phyloP scores from a whole-genome alignment of 2,113 vertebrate species.

The Malurus alboscapulatus region DNA sequence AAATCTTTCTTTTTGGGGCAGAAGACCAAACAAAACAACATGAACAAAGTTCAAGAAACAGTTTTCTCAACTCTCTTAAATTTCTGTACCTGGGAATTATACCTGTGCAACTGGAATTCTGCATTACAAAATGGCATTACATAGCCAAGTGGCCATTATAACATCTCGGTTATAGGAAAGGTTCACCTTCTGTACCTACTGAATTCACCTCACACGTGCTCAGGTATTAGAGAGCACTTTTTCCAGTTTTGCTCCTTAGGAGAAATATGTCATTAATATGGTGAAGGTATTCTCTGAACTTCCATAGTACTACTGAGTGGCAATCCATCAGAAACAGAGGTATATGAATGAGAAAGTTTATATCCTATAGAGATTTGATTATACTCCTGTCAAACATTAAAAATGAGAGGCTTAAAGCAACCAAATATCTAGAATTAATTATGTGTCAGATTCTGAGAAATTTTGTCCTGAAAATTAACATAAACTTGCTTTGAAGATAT shows the following conservation, averaged over 20 bases:
- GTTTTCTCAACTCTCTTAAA: not conserved
- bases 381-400: not conserved
- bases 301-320: not conserved
- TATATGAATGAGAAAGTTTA: not conserved
- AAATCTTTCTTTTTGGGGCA: not conserved
- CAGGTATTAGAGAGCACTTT: not conserved
- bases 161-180: not conserved
- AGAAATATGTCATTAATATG: not conserved
- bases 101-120: not conserved
- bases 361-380: not conserved
- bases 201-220: not conserved
- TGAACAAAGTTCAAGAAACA: not conserved
- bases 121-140: not conserved
- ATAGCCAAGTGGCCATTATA: not conserved
- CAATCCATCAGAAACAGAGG: not conserved
- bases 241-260: not conserved
- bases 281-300: not conserved
- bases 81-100: not conserved
- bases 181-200: not conserved
- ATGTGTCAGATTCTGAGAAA: not conserved
- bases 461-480: not conserved
- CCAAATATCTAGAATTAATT: not conserved
- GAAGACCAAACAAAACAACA: not conserved
- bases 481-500: not conserved
- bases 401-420: slow-evolving; percentile 1